Evolutionary conservation across 2,113 vertebrate species (phyloP), one percentile per base, ranked within the genome.

Genomic region (Stegostoma tigrinum): DNA sequence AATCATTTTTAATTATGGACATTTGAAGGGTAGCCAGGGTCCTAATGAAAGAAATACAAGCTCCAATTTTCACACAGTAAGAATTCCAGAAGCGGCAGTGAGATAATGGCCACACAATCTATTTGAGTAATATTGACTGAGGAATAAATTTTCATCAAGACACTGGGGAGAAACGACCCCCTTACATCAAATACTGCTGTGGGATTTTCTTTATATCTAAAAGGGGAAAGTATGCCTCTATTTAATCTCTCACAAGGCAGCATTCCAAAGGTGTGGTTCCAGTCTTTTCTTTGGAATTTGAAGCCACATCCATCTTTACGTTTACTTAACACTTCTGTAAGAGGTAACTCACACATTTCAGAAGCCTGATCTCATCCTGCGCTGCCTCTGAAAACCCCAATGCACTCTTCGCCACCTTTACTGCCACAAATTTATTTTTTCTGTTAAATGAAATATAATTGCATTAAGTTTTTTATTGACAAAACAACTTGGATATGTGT

Each of bases 361-460:
- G 97, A 42, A 99, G 97, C 95, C 97, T 91, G 0, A 98, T 96
- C 96, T 99, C 98, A 0, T 98, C 98, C 96, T 98, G 97, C 38
- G 98, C 98, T 12, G 97, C 97, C 95, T 98, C 98, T 8, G 97
- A 97, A 96, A 98, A 98, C 52, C 97, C 97, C 91, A 97, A 96
- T 12, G 97, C 98, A n/a, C 98, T 98, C 96, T 98, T 98, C 96
- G 98, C 96, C 96, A 98, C 97, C 97, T 99, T 99, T 96, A 98
- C 97, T 23, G 98, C 98, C 0, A 99, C 98, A 0, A 96, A 96
- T 12, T 96, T 97, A 96, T 98, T 97, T 96, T 96, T 97, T 96
- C 97, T 97, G 96, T 30, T 67, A 96, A 83, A 95, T 70, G 27
- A 48, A 75, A 72, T 14, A 52, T 61, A 61, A 34, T 30, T 34